Base-by-base conservation (phyloP, 2,888 invertebrate species). In the Epinotia ramella region DNA sequence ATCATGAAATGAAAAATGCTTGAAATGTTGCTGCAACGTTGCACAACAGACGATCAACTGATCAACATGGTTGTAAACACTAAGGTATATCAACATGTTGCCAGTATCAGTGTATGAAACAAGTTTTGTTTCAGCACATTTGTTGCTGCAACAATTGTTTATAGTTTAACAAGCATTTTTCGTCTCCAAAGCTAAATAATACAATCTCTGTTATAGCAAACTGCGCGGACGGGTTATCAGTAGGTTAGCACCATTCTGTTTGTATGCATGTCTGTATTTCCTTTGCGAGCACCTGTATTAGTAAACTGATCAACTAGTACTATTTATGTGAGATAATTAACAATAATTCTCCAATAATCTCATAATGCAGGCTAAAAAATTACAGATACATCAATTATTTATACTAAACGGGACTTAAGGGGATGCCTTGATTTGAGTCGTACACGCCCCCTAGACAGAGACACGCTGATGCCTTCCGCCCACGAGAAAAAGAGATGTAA, bases 141-240 rank as follows among this genome's bases (percentile, higher is more conserved):
- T 46, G 46, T 49, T 49, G 49, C 13, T 49, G 49, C 13, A n/a
- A 6, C 53, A 6, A n/a, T n/a, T n/a, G 53, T 53, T n/a, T 13
- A n/a, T 6, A 28, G 12, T 20, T 49, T 59, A 46, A 18, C 33
- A 62, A 66, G 73, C 77, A 76, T 72, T 70, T 73, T 74, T 78
- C 78, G 79, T 77, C 73, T 60, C 62, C 69, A 44, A 73, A 73
- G 83, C 83, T 86, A 84, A 83, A 81, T 78, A 73, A 83, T 72
- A 81, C 73, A 79, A 85, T 92, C 91, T 89, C 87, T 91, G 92
- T 95, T 95, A 94, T 95, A 97, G 97, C 96, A 96, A 96, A 96
- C 96, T 97, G 86, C 96, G 96, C 93, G 97, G 97, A 95, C 96
- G 96, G 95, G 96, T 95, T 93, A 93, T 97, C 91, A 96, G 96